A percentile compares a stretch with the other conserved stretches of the same genome.
phyloP scores from a whole-genome alignment of 2,888 invertebrate genomes.

The Melipona beecheii region DNA sequence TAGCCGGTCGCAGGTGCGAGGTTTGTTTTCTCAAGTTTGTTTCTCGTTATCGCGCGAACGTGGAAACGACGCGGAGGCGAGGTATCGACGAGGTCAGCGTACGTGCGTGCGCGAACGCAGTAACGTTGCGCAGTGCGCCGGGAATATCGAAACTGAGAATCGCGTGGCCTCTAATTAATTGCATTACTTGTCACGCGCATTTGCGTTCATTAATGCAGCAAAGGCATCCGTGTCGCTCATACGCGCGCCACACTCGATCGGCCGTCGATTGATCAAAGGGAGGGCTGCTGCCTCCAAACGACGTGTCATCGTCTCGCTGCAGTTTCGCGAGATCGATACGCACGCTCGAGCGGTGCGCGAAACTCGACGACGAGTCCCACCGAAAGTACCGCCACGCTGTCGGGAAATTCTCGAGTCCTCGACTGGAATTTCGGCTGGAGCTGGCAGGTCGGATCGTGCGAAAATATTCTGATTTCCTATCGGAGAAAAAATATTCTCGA shows the following conservation, averaged over 20 bases:
- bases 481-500: background rate
- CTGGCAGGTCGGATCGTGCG: background rate
- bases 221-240: conserved; percentile 54
- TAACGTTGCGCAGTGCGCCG: conserved; percentile 4
- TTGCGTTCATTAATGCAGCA: conserved; percentile 60
- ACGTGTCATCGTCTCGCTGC: conserved; percentile 18
- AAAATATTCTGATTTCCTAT: background rate
- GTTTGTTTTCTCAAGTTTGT: background rate
- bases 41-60: background rate
- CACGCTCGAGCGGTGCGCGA: background rate
- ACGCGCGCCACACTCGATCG: conserved; percentile 49
- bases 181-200: conserved; percentile 62
- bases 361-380: background rate
- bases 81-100: conserved; percentile 6
- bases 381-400: background rate
- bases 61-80: background rate
- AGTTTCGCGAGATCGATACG: conserved; percentile 44
- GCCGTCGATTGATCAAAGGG: conserved; percentile 67
- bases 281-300: conserved; percentile 42
- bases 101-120: background rate
- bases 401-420: background rate
- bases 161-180: conserved; percentile 62
- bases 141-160: conserved; percentile 30
- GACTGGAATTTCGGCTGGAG: conserved; percentile 18
- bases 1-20: conserved; percentile 17